Evolutionary conservation across 2,797 vertebrate species (phyloP).

Genomic region (Rhinoraja longicauda): DNA sequence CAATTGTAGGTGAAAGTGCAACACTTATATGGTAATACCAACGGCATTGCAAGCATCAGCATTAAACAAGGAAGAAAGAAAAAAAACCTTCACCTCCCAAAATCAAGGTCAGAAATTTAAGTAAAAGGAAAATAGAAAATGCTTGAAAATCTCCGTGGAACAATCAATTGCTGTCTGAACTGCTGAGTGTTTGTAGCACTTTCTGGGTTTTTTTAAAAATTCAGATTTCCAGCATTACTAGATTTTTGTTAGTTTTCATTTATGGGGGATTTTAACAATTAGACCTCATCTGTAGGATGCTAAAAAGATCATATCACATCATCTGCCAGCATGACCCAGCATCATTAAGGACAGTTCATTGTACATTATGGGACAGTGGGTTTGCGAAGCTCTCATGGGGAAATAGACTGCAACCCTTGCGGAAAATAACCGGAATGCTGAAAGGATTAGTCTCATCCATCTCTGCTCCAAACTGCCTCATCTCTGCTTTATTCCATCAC

Average conservation of each 20-base stretch:
- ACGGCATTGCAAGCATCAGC: background rate
- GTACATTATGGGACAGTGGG: background rate
- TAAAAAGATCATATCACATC: background rate
- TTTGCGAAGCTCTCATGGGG: background rate
- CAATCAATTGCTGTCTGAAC: too few relatives aligned
- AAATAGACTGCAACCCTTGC: background rate
- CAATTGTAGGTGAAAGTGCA: background rate
- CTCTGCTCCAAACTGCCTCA: background rate
- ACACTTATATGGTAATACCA: background rate
- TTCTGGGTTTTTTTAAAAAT: too few relatives aligned
- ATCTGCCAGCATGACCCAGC: too few relatives aligned
- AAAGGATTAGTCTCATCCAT: background rate
- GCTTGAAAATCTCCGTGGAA: too few relatives aligned
- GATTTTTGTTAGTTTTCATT: too few relatives aligned
- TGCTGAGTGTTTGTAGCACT: too few relatives aligned
- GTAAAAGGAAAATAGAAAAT: too few relatives aligned
- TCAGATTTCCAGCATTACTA: too few relatives aligned
- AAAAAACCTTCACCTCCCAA: background rate
- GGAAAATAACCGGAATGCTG: background rate
- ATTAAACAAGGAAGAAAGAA: background rate
- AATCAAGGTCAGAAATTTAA: too few relatives aligned
- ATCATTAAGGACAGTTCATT: background rate
- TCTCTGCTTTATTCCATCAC: background rate
- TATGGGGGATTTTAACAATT: background rate
- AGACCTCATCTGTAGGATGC: background rate